Evolutionary conservation across 2,888 invertebrate species (phyloP).

Genomic region (Uloborus plumipes): DNA sequence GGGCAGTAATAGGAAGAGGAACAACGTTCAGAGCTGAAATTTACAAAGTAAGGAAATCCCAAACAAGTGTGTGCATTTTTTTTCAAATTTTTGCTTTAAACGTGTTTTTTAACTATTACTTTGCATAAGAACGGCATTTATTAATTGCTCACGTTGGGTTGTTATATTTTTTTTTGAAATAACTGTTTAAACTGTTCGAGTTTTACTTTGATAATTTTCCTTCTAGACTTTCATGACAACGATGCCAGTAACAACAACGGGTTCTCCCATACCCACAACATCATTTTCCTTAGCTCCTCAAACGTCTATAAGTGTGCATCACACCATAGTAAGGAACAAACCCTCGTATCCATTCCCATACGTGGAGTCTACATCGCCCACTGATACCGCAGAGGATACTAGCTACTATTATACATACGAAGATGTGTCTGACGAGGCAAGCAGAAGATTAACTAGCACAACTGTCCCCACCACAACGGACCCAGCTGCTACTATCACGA

Average conservation of each 20-base stretch:
- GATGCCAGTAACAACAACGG: constrained; percentile 17
- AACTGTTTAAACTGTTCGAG: too few relatives aligned
- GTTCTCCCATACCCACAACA: constrained; percentile 9
- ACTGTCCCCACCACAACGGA: background rate
- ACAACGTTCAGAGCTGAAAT: too few relatives aligned
- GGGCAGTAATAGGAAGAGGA: too few relatives aligned
- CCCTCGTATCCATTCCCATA: constrained; percentile 48
- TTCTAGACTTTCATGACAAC: constrained; percentile 4
- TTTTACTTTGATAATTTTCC: too few relatives aligned
- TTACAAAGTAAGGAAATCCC: too few relatives aligned
- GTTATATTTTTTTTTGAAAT: background rate
- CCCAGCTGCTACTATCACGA: background rate
- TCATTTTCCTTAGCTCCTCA: constrained; percentile 31
- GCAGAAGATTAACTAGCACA: constrained; percentile 3
- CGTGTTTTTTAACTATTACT: background rate
- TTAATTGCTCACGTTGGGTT: background rate
- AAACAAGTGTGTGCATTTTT: too few relatives aligned
- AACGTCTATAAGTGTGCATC: constrained; percentile 51
- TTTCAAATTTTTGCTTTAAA: background rate
- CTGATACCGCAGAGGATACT: constrained; percentile 48
- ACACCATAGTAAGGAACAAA: constrained; percentile 49
- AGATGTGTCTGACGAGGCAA: constrained; percentile 48
- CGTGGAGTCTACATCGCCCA: constrained; percentile 30
- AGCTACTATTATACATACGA: constrained; percentile 59
- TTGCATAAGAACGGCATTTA: too few relatives aligned